Evolutionary conservation across 2,888 invertebrate species (phyloP).

Genomic region (Balanococcus diminutus): DNA sequence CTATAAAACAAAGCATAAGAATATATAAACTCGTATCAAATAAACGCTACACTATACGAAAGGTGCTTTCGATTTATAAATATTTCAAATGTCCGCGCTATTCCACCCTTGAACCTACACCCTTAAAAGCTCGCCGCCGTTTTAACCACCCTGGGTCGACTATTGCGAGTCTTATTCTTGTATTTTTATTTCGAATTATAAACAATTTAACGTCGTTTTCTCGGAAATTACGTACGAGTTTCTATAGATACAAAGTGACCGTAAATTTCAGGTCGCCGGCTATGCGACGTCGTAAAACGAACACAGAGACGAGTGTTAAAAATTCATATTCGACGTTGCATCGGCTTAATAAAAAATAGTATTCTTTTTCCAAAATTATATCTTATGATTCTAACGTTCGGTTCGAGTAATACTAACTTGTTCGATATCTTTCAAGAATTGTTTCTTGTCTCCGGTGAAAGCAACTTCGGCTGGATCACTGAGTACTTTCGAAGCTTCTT

Average conservation of each 20-base stretch:
- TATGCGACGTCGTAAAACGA: background rate
- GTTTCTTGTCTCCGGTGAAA: constrained; percentile 74
- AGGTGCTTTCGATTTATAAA: constrained; percentile 26
- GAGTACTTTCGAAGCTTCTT: constrained; percentile 78
- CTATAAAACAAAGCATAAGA: constrained; percentile 62
- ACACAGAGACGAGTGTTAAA: background rate
- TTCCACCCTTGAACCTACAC: background rate
- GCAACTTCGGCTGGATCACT: constrained; percentile 70
- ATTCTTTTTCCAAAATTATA: background rate
- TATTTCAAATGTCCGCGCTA: constrained; percentile 32
- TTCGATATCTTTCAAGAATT: constrained; percentile 82
- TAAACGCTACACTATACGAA: constrained; percentile 12
- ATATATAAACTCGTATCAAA: constrained; percentile 39
- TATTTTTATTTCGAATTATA: constrained; percentile 16
- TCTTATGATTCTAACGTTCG: too few relatives aligned
- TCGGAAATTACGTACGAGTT: background rate
- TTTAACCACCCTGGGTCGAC: background rate
- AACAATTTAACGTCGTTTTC: constrained; percentile 8
- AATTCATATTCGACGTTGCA: background rate
- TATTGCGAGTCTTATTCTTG: background rate
- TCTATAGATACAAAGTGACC: background rate
- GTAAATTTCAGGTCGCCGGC: background rate
- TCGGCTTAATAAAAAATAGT: too few relatives aligned
- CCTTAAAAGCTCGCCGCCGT: background rate
- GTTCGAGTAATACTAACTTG: too few relatives aligned